Evolutionary conservation across 2,113 vertebrate species (phyloP).

Genomic region (Polyodon spathula): DNA sequence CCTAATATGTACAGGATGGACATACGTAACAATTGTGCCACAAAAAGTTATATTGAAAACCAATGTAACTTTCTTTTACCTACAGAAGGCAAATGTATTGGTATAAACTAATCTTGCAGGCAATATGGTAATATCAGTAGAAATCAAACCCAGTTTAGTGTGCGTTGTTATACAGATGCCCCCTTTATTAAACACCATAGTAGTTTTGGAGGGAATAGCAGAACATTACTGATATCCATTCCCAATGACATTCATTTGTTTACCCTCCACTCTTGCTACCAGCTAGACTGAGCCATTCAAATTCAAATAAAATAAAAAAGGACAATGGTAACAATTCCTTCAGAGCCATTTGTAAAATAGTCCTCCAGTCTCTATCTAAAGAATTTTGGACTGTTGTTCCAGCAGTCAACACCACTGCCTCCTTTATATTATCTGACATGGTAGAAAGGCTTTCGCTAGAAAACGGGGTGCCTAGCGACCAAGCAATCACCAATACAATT

Average conservation of each 20-base stretch:
- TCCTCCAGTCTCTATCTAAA: conserved; percentile 47
- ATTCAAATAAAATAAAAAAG: conserved; percentile 55
- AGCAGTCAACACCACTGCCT: conserved; percentile 51
- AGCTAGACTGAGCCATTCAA: conserved; percentile 54
- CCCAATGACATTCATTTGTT: conserved; percentile 58
- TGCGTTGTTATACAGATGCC: no score
- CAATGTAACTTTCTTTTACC: no score
- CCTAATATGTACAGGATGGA: no score
- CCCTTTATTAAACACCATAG: no score
- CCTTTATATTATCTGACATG: conserved; percentile 36
- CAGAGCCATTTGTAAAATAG: conserved; percentile 55
- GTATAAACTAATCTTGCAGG: no score
- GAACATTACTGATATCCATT: conserved; percentile 41
- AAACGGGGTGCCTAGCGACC: conserved; percentile 45
- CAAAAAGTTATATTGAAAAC: no score
- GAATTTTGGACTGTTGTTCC: conserved; percentile 51
- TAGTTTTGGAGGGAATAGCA: conserved; percentile 29
- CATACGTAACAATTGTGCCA: no score
- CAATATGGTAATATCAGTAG: no score
- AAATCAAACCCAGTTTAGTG: no score
- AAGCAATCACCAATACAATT: conserved; percentile 35
- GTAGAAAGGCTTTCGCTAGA: conserved; percentile 22
- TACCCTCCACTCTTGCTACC: conserved; percentile 58
- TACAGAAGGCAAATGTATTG: no score
- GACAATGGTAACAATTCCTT: conserved; percentile 43